Conservation (phyloP, 2,797 vertebrate species). For the Lophius americanus region DNA sequence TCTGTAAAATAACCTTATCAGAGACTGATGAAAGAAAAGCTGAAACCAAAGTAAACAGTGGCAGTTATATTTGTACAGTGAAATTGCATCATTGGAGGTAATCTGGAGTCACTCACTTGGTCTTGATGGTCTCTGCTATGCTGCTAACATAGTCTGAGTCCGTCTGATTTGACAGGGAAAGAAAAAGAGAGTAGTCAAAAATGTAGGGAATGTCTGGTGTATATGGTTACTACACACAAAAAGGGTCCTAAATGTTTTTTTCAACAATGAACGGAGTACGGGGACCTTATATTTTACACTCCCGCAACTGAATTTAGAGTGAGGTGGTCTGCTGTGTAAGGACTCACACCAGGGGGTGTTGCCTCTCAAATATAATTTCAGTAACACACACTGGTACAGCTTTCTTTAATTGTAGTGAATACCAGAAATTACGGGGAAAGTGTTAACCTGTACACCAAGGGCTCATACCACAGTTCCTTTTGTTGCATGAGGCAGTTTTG, state of each 20-base stretch:
- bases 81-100: background rate
- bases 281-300: background rate
- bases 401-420: background rate
- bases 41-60: background rate
- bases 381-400: too few relatives aligned
- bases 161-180: slow-evolving; percentile 70
- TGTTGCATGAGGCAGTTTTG: background rate
- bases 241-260: too few relatives aligned
- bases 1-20: too few relatives aligned
- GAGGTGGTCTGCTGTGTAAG: background rate
- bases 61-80: background rate
- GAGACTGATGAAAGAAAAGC: background rate
- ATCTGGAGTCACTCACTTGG: slow-evolving; percentile 78
- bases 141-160: slow-evolving; percentile 77
- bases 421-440: too few relatives aligned
- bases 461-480: background rate
- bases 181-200: slow-evolving; percentile 4
- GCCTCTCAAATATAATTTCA: too few relatives aligned
- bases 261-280: background rate
- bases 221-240: too few relatives aligned
- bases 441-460: too few relatives aligned
- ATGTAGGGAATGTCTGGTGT: background rate
- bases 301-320: background rate
- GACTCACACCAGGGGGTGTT: too few relatives aligned
- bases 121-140: slow-evolving; percentile 78